Evolutionary conservation across 2,797 vertebrate species (phyloP), one percentile per base, ranked within the genome.

Genomic region (Danio aesculapii): DNA sequence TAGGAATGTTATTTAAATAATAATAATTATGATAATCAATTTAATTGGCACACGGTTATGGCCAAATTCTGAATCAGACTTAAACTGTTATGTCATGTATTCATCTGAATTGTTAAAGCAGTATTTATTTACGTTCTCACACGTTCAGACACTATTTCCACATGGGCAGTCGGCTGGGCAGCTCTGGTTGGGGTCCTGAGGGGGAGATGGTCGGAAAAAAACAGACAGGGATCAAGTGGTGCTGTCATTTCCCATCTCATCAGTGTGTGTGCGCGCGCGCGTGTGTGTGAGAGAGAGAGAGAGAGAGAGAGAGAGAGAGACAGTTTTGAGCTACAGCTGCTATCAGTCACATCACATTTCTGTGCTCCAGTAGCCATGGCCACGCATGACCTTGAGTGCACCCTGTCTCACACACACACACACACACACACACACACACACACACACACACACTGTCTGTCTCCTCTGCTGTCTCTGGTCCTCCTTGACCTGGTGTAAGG

Each of bases 291-390:
- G 64, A 7, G 47, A 1, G 75, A 4, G 19, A 1, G 43, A 3
- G 43, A 14, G 71, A 6, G 73, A 21, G 75, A 9, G 79, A 8
- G 61, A 12, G 39, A 39, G 44, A 8, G 77, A 77, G 41, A 62
- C 8, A 75, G 12, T 17, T 69, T 71, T 72, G 41, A 80, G 55
- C 59, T 76, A 77, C 79, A 86, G 84, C 84, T 87, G 83, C 79
- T 87, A 67, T 71, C 79, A 76, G 75, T 87, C 84, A 83, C 83
- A 84, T 86, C 76, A 82, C 73, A 83, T 84, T 82, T 79, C 79
- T 86, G 73, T 57, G 79, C 81, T 76, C 68, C 79, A 79, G 68
- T 84, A 86, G 79, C 83, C 84, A 86, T 72, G 74, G 81, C 61
- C 77, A 69, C 75, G 74, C 61, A 49, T 84, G 87, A 87, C 85